These are phyloP conservation scores for Synanthedon andrenaeformis DNA, from an alignment of 2,888 invertebrate species.

Conservation along the genomic window DNA sequence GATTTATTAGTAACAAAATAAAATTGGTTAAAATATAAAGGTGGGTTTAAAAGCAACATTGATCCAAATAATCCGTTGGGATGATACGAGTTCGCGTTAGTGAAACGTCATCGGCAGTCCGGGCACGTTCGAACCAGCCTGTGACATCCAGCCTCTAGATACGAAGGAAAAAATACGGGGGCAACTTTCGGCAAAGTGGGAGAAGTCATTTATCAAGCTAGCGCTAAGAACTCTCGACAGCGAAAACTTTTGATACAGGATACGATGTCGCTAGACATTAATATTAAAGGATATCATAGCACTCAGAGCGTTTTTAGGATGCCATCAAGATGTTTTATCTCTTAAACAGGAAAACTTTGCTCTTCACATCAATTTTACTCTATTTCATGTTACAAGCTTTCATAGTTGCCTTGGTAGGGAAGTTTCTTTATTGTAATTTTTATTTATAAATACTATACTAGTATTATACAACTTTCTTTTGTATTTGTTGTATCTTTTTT, in stretches of 20 bases:
- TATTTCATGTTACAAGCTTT: slow-evolving; percentile 11
- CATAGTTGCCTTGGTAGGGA: slow-evolving; percentile 28
- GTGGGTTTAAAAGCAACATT: slow-evolving; percentile 24
- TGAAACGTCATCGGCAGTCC: slow-evolving; percentile 36
- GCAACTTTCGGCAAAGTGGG: slow-evolving; percentile 56
- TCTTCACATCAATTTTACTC: slow-evolving; percentile 33
- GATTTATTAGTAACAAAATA: neutral
- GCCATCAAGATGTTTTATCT: slow-evolving; percentile 58
- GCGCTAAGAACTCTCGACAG: slow-evolving; percentile 65
- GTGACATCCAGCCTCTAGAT: slow-evolving; percentile 35
- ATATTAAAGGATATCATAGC: slow-evolving; percentile 62
- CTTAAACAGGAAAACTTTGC: slow-evolving; percentile 51
- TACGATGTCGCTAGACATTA: slow-evolving; percentile 61
- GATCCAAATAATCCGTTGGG: slow-evolving; percentile 32
- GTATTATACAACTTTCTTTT: too few species aligned
- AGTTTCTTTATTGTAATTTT: slow-evolving; percentile 1
- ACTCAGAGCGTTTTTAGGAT: slow-evolving; percentile 52
- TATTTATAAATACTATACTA: too few species aligned
- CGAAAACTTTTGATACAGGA: slow-evolving; percentile 65
- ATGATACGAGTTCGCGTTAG: slow-evolving; percentile 34
- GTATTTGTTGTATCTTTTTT: too few species aligned
- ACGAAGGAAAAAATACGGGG: slow-evolving; percentile 40
- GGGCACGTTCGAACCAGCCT: slow-evolving; percentile 39
- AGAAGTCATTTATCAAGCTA: slow-evolving; percentile 67
- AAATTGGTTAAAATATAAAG: slow-evolving; percentile 15